Base-by-base conservation (phyloP, 2,797 vertebrate genomes). In the Pempheris klunzingeri region DNA sequence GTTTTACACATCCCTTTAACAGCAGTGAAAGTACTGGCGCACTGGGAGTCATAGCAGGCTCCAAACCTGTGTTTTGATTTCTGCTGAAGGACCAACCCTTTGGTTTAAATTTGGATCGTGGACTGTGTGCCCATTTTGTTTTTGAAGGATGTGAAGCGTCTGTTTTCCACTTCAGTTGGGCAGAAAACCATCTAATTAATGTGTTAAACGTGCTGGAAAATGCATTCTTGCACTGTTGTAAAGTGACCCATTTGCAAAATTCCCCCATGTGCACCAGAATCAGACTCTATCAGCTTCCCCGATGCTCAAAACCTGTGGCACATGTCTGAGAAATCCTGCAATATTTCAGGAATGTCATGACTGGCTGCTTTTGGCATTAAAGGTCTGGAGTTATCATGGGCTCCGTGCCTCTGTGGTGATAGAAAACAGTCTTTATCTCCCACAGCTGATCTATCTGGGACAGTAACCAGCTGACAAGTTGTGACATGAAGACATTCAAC, bases 211-310 rank as follows among this genome's bases (percentile, higher is more conserved):
- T 1, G 36, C 67, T 66, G 77, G 64, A 78, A 70, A 66, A 65
- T 50, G 39, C 62, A 39, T 73, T 76, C 50, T 49, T 32, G 26
- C 24, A 6, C 59, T 60, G 53, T 20, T 36, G 49, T 50, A 52
- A 60, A 78, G 22, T 82, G 77, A 84, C 81, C 78, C 70, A 80
- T 62, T 81, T 88, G 39, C 41, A 65, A 38, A 49, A 60, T 12
- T n/a, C 39, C 54, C 30, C 54, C 34, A n/a, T 34, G 28, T 38
- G 41, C 38, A 62, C 5, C 44, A 17, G 30, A 73, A 32, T 24
- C 54, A 55, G 34, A 32, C 20, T 34, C 43, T 2, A 60, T 69
- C 68, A 36, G 57, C 53, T 18, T 53, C 52, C 43, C 77, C 32
- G 32, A 50, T 20, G 20, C 44, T 58, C 7, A 12, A 9, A 5